Conservation (phyloP, 92 coral and sea anemone species). For the Epizoanthus rinbou region DNA sequence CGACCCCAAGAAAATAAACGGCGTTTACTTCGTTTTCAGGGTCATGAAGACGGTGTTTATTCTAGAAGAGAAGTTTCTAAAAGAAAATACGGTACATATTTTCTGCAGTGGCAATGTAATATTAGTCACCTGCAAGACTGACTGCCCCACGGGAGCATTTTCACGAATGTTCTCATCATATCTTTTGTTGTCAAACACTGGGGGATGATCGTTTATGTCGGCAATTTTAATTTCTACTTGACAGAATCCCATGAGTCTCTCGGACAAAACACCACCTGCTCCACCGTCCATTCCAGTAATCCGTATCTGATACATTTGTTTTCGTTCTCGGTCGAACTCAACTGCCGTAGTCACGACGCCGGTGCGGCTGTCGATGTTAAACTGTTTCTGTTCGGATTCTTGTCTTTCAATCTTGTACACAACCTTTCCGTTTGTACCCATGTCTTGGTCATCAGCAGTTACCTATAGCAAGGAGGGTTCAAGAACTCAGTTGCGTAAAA, state of each 20-base stretch:
- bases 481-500: not conserved
- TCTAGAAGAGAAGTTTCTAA: no score
- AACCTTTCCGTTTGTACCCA: slow-evolving; percentile 82
- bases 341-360: slow-evolving; percentile 74
- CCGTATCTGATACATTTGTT: slow-evolving; percentile 61
- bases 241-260: slow-evolving; percentile 87
- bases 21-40: no score
- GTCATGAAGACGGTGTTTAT: no score
- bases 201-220: slow-evolving; percentile 86
- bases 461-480: slow-evolving; percentile 46
- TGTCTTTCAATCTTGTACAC: slow-evolving; percentile 80
- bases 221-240: slow-evolving; percentile 76
- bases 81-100: no score
- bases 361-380: slow-evolving; percentile 73
- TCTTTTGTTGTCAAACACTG: slow-evolving; percentile 64
- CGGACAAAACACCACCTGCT: slow-evolving; percentile 59
- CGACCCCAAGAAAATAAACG: no score
- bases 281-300: slow-evolving; percentile 81
- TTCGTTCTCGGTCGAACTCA: slow-evolving; percentile 83
- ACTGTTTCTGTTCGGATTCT: slow-evolving; percentile 39
- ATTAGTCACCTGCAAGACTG: slow-evolving; percentile 1
- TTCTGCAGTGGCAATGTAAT: no score
- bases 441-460: slow-evolving; percentile 86
- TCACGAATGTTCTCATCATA: slow-evolving; percentile 72
- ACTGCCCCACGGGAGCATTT: slow-evolving; percentile 35